phyloP scores from a whole-genome alignment of 2,113 vertebrate genomes.

The Lamprotornis superbus region DNA sequence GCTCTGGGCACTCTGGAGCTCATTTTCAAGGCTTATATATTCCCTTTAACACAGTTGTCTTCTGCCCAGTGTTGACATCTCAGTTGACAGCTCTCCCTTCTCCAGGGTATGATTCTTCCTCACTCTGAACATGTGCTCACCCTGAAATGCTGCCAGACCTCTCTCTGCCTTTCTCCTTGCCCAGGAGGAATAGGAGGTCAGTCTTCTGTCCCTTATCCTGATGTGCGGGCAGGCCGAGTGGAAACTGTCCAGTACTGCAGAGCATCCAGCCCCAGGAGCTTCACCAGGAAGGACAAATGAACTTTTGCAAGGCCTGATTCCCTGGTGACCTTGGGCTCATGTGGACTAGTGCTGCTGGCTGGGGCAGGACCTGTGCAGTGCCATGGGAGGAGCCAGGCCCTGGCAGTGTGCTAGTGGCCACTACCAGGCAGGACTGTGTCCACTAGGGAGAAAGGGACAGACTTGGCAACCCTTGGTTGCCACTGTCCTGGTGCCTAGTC shows the following conservation, averaged over 20 bases:
- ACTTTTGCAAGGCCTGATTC: background rate
- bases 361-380: background rate
- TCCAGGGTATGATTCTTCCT: background rate
- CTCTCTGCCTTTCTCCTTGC: background rate
- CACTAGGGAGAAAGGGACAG: background rate
- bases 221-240: background rate
- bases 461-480: background rate
- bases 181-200: background rate
- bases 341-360: accelerated
- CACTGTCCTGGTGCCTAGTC: background rate
- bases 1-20: background rate
- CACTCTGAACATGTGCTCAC: background rate
- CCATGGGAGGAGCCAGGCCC: background rate
- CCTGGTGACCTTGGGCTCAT: background rate
- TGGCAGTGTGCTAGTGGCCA: background rate
- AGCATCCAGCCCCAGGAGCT: background rate
- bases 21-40: background rate
- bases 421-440: background rate
- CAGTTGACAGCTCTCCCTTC: background rate
- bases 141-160: background rate
- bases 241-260: background rate
- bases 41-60: background rate
- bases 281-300: background rate
- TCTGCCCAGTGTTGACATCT: background rate
- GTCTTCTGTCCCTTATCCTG: background rate